Evolutionary conservation across 2,113 vertebrate genomes (phyloP).

Genomic region (Scomber japonicus): DNA sequence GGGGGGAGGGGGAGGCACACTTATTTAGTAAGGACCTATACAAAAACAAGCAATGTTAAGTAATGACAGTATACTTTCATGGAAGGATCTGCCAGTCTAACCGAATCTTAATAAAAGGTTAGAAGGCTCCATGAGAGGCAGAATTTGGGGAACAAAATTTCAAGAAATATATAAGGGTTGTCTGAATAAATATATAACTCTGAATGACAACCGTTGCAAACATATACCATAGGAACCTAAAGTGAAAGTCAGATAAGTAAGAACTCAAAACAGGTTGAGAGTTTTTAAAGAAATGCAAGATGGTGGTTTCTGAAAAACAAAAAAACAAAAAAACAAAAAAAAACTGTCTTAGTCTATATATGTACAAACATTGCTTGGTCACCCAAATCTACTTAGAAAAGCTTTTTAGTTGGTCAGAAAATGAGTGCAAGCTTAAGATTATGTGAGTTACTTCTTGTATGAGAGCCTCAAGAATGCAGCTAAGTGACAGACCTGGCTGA

Average conservation of each 20-base stretch:
- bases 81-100: constrained; percentile 65
- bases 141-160: constrained; percentile 79
- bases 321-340: constrained; percentile 34
- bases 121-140: constrained; percentile 74
- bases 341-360: constrained; percentile 74
- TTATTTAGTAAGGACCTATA: constrained; percentile 81
- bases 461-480: constrained; percentile 76
- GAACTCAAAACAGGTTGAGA: constrained; percentile 77
- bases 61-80: constrained; percentile 66
- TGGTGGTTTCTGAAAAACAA: constrained; percentile 70
- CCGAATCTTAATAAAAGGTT: constrained; percentile 60
- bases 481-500: constrained; percentile 77
- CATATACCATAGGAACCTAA: constrained; percentile 78
- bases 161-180: constrained; percentile 78
- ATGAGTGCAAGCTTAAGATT: constrained; percentile 84
- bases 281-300: constrained; percentile 78
- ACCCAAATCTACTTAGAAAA: constrained; percentile 85
- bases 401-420: constrained; percentile 82
- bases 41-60: constrained; percentile 81
- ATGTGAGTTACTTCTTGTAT: constrained; percentile 65
- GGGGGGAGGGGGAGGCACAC: constrained; percentile 83
- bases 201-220: constrained; percentile 83
- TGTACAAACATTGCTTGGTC: constrained; percentile 87
- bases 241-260: constrained; percentile 77
- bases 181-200: constrained; percentile 84